These are phyloP conservation scores for Mechanitis messenoides DNA, from an alignment of 2,888 invertebrate species.

Conservation along the genomic window DNA sequence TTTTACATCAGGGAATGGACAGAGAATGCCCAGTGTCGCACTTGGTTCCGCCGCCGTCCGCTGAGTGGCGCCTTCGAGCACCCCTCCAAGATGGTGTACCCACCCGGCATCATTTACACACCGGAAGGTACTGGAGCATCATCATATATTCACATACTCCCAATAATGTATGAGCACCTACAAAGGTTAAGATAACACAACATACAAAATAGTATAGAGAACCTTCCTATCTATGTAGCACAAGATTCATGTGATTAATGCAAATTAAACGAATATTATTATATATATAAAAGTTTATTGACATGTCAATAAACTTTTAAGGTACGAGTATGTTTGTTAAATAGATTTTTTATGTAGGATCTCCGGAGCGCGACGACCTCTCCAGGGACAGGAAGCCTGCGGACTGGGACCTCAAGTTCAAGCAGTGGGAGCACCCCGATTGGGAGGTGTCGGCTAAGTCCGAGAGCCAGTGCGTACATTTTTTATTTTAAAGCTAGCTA, in stretches of 20 bases:
- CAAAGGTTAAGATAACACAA: too few relatives aligned
- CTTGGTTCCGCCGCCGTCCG: slow-evolving; percentile 89
- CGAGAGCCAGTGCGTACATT: slow-evolving; percentile 87
- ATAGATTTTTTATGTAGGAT: slow-evolving; percentile 40
- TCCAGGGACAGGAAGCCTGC: slow-evolving; percentile 65
- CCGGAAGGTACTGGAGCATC: slow-evolving; percentile 76
- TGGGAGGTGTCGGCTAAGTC: slow-evolving; percentile 89
- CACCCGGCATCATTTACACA: slow-evolving; percentile 88
- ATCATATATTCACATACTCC: neutral
- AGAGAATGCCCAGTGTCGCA: slow-evolving; percentile 90
- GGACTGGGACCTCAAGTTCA: slow-evolving; percentile 83
- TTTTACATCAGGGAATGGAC: slow-evolving; percentile 85
- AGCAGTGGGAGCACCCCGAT: slow-evolving; percentile 87
- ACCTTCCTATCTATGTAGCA: too few relatives aligned
- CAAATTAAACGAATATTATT: too few relatives aligned
- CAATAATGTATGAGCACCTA: neutral
- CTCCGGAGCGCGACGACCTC: slow-evolving; percentile 77
- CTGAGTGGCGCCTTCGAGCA: slow-evolving; percentile 91
- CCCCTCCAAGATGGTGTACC: slow-evolving; percentile 96
- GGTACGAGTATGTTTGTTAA: too few relatives aligned
- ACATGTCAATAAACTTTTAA: too few relatives aligned
- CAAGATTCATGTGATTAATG: too few relatives aligned
- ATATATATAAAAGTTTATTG: too few relatives aligned
- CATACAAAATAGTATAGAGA: too few relatives aligned
- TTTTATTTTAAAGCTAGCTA: neutral